phyloP scores from a whole-genome alignment of 2,888 invertebrate species.

The Macrosiphum euphorbiae region DNA sequence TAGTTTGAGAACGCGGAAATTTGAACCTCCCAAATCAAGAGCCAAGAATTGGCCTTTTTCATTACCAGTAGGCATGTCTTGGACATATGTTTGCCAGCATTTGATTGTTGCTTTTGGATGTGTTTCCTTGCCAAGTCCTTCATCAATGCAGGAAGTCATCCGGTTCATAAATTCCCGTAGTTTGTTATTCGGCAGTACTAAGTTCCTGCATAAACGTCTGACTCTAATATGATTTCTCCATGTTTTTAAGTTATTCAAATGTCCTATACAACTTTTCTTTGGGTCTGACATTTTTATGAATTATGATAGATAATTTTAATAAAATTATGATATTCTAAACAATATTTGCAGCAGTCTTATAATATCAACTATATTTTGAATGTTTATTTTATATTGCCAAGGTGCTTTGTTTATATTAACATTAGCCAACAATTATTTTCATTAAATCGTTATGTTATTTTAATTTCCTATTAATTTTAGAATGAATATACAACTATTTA shows the following conservation, averaged over 20 bases:
- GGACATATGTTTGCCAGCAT: conserved; percentile 96
- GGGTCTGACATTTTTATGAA: background rate
- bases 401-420: background rate
- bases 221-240: conserved; percentile 70
- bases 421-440: conserved; percentile 3
- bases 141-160: conserved; percentile 82
- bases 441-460: background rate
- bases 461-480: background rate
- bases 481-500: background rate
- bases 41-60: conserved; percentile 83
- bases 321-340: background rate
- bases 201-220: conserved; percentile 85
- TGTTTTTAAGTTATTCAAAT: conserved; percentile 23
- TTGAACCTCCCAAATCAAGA: conserved; percentile 85
- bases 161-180: conserved; percentile 82
- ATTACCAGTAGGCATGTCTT: conserved; percentile 93
- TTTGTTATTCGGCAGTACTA: conserved; percentile 84
- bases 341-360: background rate
- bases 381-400: conserved; percentile 8
- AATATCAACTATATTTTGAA: background rate
- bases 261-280: background rate
- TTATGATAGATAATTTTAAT: background rate
- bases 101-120: conserved; percentile 86
- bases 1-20: conserved; percentile 81
- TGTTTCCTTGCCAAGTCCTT: conserved; percentile 84